Percentiles rank a stretch among this genome's conserved stretches.
phyloP scores from a whole-genome alignment of 92 coral and sea anemone genomes.

The Metridium senile region DNA sequence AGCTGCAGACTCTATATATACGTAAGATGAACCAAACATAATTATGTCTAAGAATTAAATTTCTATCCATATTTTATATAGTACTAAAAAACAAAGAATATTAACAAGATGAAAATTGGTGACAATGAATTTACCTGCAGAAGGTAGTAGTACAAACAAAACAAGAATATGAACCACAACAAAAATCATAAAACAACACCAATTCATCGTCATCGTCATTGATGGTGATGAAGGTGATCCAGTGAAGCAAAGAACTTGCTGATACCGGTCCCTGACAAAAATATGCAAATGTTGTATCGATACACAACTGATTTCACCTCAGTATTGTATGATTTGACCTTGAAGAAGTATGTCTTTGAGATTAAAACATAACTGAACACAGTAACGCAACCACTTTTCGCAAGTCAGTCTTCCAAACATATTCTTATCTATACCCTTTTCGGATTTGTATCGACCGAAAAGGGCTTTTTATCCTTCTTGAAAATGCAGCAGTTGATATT shows the following conservation, averaged over 20 bases:
- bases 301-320: background rate
- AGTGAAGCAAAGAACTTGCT: background rate
- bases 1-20: background rate
- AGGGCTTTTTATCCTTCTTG: too few species aligned
- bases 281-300: background rate
- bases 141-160: background rate
- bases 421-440: too few species aligned
- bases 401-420: background rate
- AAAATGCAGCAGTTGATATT: too few species aligned
- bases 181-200: background rate
- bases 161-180: background rate
- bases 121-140: background rate
- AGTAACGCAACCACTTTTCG: background rate
- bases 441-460: background rate
- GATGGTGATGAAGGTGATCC: background rate
- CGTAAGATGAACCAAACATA: too few species aligned
- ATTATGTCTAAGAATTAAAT: too few species aligned
- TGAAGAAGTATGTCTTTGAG: background rate
- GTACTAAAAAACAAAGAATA: background rate
- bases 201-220: background rate
- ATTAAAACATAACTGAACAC: background rate
- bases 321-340: background rate
- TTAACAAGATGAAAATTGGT: background rate
- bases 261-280: background rate
- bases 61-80: background rate